phyloP scores from a whole-genome alignment of 2,888 invertebrate genomes.

The Ectobius pallidus region DNA sequence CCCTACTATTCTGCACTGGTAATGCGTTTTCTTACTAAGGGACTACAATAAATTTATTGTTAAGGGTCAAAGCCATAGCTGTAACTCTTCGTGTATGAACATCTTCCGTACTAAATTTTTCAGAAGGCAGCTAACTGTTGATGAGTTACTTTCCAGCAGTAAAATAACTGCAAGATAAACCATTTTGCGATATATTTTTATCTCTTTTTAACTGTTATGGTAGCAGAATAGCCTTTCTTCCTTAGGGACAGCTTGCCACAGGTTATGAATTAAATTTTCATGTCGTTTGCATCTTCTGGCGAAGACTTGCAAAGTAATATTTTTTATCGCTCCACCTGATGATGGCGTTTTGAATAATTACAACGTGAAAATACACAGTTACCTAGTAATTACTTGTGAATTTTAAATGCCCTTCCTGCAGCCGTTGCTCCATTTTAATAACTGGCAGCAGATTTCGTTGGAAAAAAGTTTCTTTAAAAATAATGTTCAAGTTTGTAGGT shows the following conservation, averaged over 20 bases:
- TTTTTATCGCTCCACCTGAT: background rate
- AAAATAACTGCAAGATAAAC: too few species aligned
- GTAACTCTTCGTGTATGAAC: too few species aligned
- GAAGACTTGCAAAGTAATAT: background rate
- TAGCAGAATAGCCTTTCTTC: background rate
- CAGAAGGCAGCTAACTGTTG: too few species aligned
- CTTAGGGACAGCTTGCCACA: background rate
- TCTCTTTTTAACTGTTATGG: background rate
- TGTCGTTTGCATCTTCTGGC: background rate
- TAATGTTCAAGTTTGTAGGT: conserved; percentile 1
- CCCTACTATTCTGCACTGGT: too few species aligned
- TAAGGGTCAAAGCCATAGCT: too few species aligned
- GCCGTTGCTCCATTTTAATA: too few species aligned
- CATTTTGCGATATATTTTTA: too few species aligned
- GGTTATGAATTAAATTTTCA: background rate
- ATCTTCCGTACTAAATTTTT: too few species aligned
- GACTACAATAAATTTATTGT: too few species aligned
- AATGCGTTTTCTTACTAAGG: too few species aligned
- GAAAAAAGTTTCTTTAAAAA: background rate
- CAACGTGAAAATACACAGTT: background rate
- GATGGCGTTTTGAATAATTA: conserved; percentile 18
- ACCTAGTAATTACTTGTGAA: conserved; percentile 22
- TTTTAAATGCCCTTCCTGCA: conserved; percentile 10
- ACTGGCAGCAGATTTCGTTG: background rate
- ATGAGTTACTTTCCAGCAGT: too few species aligned